Base-by-base conservation (phyloP, 2,888 invertebrate species). In the Acronicta aceris region DNA sequence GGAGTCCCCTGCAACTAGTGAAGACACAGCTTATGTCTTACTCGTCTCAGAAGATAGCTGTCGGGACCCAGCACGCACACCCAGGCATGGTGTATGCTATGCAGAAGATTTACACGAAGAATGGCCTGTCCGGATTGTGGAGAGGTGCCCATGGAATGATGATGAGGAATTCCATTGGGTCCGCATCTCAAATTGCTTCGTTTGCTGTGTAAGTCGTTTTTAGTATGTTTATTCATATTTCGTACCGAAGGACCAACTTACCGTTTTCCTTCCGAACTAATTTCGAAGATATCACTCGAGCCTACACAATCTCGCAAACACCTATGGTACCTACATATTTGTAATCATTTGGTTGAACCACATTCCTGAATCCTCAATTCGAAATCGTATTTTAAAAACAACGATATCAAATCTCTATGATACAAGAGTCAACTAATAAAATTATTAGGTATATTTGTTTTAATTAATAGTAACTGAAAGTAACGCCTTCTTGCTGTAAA, bases 1-100 rank as follows among this genome's bases (percentile, higher is more conserved):
- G 97, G 4, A 98, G 98, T 89, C 99, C 99, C 0, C 95, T 99
- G 56, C 98, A 98, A 84, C 90, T 99, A 92, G 97, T 98, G 0
- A 98, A 98, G 91, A 98, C 98, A 0, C 98, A 98, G 81, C 93
- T 98, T 3, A 98, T 98, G 95, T 96, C 98, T 0, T 95, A 96
- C 87, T 96, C 97, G 1, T 96, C 96, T 0, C 92, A 95, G 66
- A 93, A 96, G 71, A 98, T 98, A 61, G 98, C 98, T 2, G 98
- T 98, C 2, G 99, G 98, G 0, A 96, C 97, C 74, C 98, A 99
- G 83, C 98, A 98, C 84, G 93, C 95, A 0, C 97, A 98, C 81
- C 89, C 89, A 17, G 96, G 97, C 9, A 96, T 97, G 90, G 83
- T 94, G 41, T 91, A 95, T 64, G 98, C 97, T 0, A 87, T 98